Evolutionary conservation across 1,140 invertebrate genomes (phyloP).

Genomic region (Lepidurus packardi): DNA sequence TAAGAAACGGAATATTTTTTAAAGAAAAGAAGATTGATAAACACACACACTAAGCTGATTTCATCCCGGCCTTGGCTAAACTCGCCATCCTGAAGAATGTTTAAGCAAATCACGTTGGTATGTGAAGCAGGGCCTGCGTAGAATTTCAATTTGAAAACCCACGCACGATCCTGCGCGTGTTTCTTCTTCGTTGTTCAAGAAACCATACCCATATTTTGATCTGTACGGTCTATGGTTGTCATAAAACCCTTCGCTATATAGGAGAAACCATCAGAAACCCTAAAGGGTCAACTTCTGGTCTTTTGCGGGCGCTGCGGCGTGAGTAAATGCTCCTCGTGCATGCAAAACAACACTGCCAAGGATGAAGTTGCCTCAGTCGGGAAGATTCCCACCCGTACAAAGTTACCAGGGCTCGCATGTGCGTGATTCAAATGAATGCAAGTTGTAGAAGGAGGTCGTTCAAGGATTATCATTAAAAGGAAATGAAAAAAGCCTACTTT

Average conservation of each 20-base stretch:
- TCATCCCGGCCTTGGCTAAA: background rate
- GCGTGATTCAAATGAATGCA: background rate
- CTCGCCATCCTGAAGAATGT: background rate
- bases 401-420: background rate
- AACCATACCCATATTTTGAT: conserved; percentile 9
- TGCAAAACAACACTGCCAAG: background rate
- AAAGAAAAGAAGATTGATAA: too few species aligned
- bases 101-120: conserved; percentile 15
- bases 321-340: too few species aligned
- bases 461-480: background rate
- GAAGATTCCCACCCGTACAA: conserved; percentile 17
- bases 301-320: too few species aligned
- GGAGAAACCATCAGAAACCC: too few species aligned
- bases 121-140: conserved; percentile 3
- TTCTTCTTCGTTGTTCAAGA: background rate
- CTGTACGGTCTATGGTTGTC: background rate
- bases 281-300: too few species aligned
- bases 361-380: background rate
- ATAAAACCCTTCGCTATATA: background rate
- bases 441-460: background rate
- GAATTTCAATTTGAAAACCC: conserved; percentile 19
- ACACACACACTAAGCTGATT: background rate
- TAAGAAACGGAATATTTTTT: too few species aligned
- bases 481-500: background rate
- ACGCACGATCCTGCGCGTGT: background rate